Percentiles rank a stretch among this genome's conserved stretches.
phyloP scores from a whole-genome alignment of 2,888 invertebrate species.

The Aporophyla nigra region DNA sequence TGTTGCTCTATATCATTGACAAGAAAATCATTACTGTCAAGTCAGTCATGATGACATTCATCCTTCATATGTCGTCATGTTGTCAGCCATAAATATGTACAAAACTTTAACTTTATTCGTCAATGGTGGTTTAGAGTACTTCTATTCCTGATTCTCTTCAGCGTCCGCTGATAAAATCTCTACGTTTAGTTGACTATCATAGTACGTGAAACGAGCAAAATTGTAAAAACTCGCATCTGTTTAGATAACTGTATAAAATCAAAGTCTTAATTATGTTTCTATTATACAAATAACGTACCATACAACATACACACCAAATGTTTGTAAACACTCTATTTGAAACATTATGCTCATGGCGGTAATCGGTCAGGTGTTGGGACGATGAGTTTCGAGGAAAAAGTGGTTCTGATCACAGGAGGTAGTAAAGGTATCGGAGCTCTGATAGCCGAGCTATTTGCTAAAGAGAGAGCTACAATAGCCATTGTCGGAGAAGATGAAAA shows the following conservation, averaged over 20 bases:
- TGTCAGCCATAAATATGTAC: not conserved
- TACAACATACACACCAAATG: not conserved
- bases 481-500: constrained; percentile 73
- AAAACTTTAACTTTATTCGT: not conserved
- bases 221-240: not conserved
- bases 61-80: not conserved
- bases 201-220: not conserved
- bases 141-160: not conserved
- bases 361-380: not conserved
- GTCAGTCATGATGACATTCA: not conserved
- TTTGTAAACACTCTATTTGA: not conserved
- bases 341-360: not conserved
- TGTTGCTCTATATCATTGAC: not conserved
- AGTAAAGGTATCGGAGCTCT: constrained; percentile 77
- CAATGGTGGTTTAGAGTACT: not conserved
- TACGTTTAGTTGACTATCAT: not conserved
- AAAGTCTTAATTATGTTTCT: not conserved
- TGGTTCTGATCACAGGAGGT: constrained; percentile 75
- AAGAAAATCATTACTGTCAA: not conserved
- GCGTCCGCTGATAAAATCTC: not conserved
- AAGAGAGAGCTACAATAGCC: constrained; percentile 73
- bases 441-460: constrained; percentile 71
- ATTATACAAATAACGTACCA: not conserved
- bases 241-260: not conserved
- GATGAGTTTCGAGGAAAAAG: constrained; percentile 76